Conservation (phyloP, 2,113 vertebrate genomes). For the Oncorhynchus gorbuscha region DNA sequence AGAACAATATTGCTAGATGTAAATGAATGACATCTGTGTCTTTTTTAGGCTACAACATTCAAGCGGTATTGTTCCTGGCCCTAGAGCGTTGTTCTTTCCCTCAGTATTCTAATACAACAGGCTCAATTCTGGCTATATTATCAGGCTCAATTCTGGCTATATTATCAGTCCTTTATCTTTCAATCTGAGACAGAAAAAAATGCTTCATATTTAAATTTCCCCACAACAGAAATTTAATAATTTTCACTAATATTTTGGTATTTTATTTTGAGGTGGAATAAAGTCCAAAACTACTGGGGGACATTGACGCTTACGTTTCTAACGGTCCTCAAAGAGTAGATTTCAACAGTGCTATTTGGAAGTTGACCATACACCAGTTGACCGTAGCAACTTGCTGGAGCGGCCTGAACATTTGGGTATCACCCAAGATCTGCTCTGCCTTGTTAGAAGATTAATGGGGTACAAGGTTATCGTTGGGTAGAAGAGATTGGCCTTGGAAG, state of each 20-base stretch:
- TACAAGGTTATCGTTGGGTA: conserved; percentile 41
- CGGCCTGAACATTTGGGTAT: conserved; percentile 24
- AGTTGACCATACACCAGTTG: neutral
- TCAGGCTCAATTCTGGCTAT: neutral
- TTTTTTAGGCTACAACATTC: neutral
- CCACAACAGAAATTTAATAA: conserved; percentile 1
- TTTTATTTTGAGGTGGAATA: conserved; percentile 5
- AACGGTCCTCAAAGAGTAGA: neutral
- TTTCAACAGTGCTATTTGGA: neutral
- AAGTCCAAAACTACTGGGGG: neutral
- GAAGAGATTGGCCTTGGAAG: conserved; percentile 37
- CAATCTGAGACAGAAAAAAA: neutral
- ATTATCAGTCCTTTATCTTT: neutral
- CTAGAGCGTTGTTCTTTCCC: neutral
- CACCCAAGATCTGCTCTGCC: conserved; percentile 21
- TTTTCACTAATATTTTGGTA: conserved; percentile 10
- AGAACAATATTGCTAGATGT: neutral
- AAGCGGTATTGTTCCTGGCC: neutral
- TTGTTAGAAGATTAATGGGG: conserved; percentile 45
- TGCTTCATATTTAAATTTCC: neutral
- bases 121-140: neutral
- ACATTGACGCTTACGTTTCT: neutral
- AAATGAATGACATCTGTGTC: neutral
- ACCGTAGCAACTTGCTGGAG: conserved; percentile 15
- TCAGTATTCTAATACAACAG: neutral